These are phyloP conservation scores for Chrysocyon brachyurus DNA, from an alignment of 2,797 vertebrate species.

Conservation along the genomic window DNA sequence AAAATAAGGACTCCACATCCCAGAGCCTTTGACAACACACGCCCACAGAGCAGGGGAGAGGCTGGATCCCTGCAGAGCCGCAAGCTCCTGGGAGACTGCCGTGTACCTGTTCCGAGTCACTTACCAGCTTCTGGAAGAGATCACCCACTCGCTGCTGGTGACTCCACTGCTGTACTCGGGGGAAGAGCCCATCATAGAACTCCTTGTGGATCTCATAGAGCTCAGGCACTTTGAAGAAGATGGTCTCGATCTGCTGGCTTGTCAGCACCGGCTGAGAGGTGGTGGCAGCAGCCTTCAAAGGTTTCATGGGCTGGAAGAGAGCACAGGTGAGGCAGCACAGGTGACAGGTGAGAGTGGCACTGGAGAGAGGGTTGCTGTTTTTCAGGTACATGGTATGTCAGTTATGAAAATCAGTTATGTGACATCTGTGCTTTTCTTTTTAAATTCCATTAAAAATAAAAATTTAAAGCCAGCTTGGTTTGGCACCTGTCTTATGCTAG, in stretches of 20 bases:
- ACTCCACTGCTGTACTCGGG: constrained; percentile 97
- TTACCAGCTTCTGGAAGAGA: constrained; percentile 99
- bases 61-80: neutral
- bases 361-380: accelerated
- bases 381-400: neutral
- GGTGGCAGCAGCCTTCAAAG: constrained; percentile 97
- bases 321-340: neutral
- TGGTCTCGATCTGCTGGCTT: constrained; percentile 97
- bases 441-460: neutral
- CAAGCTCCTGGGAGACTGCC: accelerated
- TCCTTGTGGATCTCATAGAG: constrained; percentile 99
- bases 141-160: constrained; percentile 98
- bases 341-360: too few relatives aligned
- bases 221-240: constrained; percentile 99
- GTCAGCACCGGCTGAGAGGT: constrained; percentile 98
- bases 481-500: neutral
- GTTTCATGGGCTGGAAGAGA: constrained; percentile 96
- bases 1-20: neutral
- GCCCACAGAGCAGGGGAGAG: neutral
- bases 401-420: neutral
- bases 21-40: neutral
- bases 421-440: neutral
- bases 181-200: constrained; percentile 96
- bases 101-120: constrained; percentile 26
- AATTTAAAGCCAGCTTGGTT: neutral